Base-by-base conservation (phyloP, 1,140 invertebrate genomes). In the Armadillidium nasatum region DNA sequence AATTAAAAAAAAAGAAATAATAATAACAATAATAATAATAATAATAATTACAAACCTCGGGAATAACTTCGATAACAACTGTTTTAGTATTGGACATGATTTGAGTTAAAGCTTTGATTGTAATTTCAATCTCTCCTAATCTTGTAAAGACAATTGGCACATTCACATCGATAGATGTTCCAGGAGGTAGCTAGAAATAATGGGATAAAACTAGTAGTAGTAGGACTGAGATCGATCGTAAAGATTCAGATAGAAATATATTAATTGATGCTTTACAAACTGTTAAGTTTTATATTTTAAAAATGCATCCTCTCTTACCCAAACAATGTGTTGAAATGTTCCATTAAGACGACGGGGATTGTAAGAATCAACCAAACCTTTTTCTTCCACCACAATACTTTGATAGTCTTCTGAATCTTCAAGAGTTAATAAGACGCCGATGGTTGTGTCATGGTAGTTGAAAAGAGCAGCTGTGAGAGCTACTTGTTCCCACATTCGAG, bases 381-480 rank as follows among this genome's bases (percentile, higher is more conserved):
- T 83, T 13, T 85, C 82, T 74, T 87, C 88, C 2, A 89, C 88
- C 43, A 87, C 83, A 0, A 90, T 87, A 80, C 89, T 89, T 71
- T 85, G 83, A 80, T 88, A 88, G 72, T 88, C 84, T 21, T 84
- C 81, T 0, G 88, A 87, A 7, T 82, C 79, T 4, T 81, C 82
- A 66, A 88, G 84, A 33, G 86, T 87, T 13, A 87, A 79, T 74
- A 87, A 80, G 6, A 81, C 82, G 23, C 83, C 82, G 78, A 82
- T 76, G 45, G 76, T 79, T 73, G 74, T 76, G 7, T 68, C 7
- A 71, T 81, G 76, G 75, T 79, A 79, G 75, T 82, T 82, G 68
- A 81, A 81, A 22, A 80, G 74, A 22, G 78, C 75, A 33, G 72
- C 81, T 44, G 79, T 72, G 19, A 82, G 74, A 10, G 79, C 81